phyloP scores from a whole-genome alignment of 2,797 vertebrate species.

The Steatocranus sp. region DNA sequence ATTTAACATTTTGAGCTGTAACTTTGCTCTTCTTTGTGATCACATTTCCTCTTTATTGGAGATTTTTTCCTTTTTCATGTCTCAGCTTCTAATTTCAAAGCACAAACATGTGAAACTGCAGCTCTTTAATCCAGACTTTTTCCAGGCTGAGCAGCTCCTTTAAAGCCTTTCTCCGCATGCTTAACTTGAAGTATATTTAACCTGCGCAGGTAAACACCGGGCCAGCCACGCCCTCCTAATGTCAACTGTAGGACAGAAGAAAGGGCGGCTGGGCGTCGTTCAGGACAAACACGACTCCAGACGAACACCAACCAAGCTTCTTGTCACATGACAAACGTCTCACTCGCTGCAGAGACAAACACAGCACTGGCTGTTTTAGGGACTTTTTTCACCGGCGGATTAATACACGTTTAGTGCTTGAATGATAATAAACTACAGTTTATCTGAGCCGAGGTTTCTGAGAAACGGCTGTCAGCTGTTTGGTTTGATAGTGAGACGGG shows the following conservation, averaged over 20 bases:
- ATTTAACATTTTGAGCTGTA: not conserved
- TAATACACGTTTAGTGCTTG: not conserved
- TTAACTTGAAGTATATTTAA: not conserved
- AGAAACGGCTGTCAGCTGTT: not conserved
- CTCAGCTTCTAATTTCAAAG: not conserved
- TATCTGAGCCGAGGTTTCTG: not conserved
- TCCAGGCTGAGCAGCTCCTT: not conserved
- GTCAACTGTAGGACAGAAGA: constrained; percentile 12
- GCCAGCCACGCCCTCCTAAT: not conserved
- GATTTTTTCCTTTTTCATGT: not conserved
- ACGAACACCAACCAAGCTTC: not conserved
- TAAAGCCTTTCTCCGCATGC: not conserved
- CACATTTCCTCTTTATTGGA: not conserved
- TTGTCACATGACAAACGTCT: accelerated
- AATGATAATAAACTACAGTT: not conserved
- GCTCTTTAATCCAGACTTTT: not conserved
- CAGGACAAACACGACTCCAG: not conserved
- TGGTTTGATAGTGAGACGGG: not conserved
- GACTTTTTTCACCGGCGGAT: not conserved
- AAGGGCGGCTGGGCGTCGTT: not conserved
- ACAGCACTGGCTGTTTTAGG: not conserved
- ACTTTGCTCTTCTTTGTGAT: not conserved
- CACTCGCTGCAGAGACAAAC: not conserved
- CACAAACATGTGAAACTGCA: not conserved
- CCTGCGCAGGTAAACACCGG: not conserved